A percentile compares a stretch with the other conserved stretches of the same genome.
Conservation (phyloP, 2,113 vertebrate genomes). For the Loxodonta africana region DNA sequence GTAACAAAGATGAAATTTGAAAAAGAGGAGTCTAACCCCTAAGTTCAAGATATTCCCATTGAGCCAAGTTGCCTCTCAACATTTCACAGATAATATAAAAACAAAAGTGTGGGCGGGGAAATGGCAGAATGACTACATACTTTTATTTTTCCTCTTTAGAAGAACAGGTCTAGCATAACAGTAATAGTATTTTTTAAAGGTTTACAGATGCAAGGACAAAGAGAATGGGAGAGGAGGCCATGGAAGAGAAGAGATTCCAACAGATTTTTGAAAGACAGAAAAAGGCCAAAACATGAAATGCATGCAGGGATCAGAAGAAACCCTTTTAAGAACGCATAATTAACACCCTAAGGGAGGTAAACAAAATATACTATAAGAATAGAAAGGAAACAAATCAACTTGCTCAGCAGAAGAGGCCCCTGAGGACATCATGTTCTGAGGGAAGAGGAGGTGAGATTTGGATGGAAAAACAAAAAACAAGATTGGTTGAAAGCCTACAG, state of each 20-base stretch:
- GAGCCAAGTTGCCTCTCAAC: background rate
- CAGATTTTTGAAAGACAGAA: background rate
- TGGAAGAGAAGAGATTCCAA: background rate
- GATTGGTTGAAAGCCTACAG: background rate
- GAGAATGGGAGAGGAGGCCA: background rate
- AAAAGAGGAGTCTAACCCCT: background rate
- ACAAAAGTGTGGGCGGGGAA: background rate
- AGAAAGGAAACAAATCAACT: background rate
- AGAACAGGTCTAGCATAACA: background rate
- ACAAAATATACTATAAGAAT: background rate
- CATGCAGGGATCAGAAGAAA: background rate
- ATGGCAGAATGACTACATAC: background rate
- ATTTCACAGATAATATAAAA: background rate
- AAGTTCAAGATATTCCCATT: background rate
- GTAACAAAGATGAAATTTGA: constrained; percentile 17
- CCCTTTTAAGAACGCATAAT: background rate
- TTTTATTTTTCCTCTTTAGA: background rate
- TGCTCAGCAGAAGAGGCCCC: background rate
- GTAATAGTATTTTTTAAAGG: background rate
- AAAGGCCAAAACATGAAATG: background rate
- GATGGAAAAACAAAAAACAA: background rate
- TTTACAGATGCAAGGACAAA: background rate
- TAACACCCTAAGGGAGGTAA: background rate
- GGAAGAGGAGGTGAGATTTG: background rate
- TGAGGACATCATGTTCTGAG: background rate